Evolutionary conservation across 1,140 invertebrate species (phyloP).

Genomic region (Orussus abietinus): DNA sequence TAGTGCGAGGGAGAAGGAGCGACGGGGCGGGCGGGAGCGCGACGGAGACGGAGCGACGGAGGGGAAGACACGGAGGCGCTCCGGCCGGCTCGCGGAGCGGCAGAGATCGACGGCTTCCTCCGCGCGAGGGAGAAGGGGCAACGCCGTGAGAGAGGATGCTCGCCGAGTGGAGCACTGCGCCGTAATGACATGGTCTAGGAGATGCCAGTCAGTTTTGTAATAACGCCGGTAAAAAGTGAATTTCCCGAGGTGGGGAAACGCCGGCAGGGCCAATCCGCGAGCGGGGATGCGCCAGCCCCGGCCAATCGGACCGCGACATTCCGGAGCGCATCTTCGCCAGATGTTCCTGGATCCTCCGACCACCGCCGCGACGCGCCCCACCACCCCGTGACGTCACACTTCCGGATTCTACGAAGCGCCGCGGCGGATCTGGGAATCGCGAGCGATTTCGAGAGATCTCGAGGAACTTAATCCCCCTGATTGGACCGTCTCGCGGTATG

Average conservation of each 20-base stretch:
- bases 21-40: conserved; percentile 21
- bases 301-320: conserved; percentile 31
- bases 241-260: conserved; percentile 52
- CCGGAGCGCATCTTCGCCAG: conserved; percentile 28
- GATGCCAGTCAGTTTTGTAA: conserved; percentile 55
- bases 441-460: conserved; percentile 5
- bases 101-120: background rate
- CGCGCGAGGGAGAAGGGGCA: conserved; percentile 7
- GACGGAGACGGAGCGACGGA: conserved; percentile 13
- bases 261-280: conserved; percentile 40
- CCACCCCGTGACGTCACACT: conserved; percentile 8
- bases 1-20: conserved; percentile 20
- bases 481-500: background rate
- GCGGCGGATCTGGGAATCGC: conserved; percentile 1
- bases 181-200: conserved; percentile 56
- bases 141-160: conserved; percentile 39
- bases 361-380: background rate
- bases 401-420: background rate
- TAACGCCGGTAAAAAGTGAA: conserved; percentile 53
- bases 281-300: conserved; percentile 17
- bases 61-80: conserved; percentile 8
- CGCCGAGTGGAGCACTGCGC: conserved; percentile 48
- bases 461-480: background rate
- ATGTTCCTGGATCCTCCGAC: no score
- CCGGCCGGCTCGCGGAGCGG: background rate